These are phyloP conservation scores for Candidula unifasciata DNA, from an alignment of 2,888 invertebrate species.

Conservation along the genomic window DNA sequence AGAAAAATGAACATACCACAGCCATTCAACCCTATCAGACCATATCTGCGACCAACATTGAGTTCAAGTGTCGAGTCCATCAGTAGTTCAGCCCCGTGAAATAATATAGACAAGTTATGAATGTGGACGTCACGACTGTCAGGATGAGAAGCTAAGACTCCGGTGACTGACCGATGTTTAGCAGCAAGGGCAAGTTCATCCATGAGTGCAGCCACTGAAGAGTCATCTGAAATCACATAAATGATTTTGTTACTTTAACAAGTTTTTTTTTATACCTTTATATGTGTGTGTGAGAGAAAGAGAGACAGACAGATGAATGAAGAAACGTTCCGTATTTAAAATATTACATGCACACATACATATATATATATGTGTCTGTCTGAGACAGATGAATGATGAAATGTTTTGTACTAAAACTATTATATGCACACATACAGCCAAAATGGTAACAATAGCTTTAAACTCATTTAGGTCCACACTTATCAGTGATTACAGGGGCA, in stretches of 20 bases:
- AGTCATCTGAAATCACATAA: slow-evolving; percentile 48
- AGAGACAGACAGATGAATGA: no score
- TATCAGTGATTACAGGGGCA: no score
- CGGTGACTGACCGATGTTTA: slow-evolving; percentile 84
- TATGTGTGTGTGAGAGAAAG: no score
- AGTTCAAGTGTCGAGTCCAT: slow-evolving; percentile 97
- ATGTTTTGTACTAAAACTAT: no score
- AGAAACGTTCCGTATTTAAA: no score
- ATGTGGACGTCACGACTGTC: slow-evolving; percentile 97
- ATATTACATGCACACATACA: no score
- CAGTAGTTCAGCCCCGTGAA: slow-evolving; percentile 96
- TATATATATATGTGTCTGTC: no score
- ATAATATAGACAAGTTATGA: slow-evolving; percentile 96
- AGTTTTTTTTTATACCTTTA: no score
- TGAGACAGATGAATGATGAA: no score
- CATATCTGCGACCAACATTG: slow-evolving; percentile 97
- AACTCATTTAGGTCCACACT: no score
- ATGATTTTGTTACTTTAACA: neutral
- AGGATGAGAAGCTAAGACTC: slow-evolving; percentile 95
- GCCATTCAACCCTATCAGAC: slow-evolving; percentile 97
- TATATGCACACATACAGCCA: no score
- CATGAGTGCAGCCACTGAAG: slow-evolving; percentile 87
- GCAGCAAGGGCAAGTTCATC: slow-evolving; percentile 91
- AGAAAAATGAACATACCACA: slow-evolving; percentile 83
- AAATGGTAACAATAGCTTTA: no score